Evolutionary conservation across 1,140 invertebrate genomes (phyloP).

Genomic region (Aphaenogaster ashmeadi): DNA sequence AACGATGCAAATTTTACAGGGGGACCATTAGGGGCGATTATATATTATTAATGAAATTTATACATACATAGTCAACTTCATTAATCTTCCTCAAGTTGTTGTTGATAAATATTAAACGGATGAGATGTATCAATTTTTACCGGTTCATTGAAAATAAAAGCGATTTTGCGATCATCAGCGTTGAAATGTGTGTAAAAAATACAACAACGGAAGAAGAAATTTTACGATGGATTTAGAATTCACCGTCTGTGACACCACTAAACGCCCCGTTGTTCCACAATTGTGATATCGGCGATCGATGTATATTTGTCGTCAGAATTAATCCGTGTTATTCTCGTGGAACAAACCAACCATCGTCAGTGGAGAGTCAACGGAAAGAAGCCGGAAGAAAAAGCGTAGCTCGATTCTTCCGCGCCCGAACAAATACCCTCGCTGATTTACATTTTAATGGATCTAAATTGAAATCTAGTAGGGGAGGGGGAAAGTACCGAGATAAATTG

Average conservation of each 20-base stretch:
- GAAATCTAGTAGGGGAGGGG: slow-evolving; percentile 74
- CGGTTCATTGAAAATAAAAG: neutral
- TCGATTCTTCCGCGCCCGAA: slow-evolving; percentile 57
- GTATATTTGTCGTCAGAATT: slow-evolving; percentile 28
- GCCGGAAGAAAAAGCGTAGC: slow-evolving; percentile 61
- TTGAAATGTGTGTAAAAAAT: too few relatives aligned
- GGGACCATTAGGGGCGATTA: neutral
- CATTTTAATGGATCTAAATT: slow-evolving; percentile 83
- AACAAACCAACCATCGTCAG: slow-evolving; percentile 32
- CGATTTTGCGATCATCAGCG: neutral
- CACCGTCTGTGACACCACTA: neutral
- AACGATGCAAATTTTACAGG: slow-evolving; percentile 9
- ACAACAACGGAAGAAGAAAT: neutral
- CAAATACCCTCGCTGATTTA: slow-evolving; percentile 78
- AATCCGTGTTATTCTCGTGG: slow-evolving; percentile 4
- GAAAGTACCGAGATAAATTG: slow-evolving; percentile 74
- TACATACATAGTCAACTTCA: neutral
- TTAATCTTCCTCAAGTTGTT: slow-evolving; percentile 28
- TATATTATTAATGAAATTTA: slow-evolving; percentile 45
- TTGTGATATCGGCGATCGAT: neutral
- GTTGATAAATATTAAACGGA: slow-evolving; percentile 5
- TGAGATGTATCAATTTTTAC: neutral
- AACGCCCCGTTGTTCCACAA: neutral
- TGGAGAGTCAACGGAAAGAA: slow-evolving; percentile 24
- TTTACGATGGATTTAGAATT: neutral